A percentile compares a stretch with the other conserved stretches of the same genome.
phyloP scores from a whole-genome alignment of 2,113 vertebrate genomes.

The Aegypius monachus region DNA sequence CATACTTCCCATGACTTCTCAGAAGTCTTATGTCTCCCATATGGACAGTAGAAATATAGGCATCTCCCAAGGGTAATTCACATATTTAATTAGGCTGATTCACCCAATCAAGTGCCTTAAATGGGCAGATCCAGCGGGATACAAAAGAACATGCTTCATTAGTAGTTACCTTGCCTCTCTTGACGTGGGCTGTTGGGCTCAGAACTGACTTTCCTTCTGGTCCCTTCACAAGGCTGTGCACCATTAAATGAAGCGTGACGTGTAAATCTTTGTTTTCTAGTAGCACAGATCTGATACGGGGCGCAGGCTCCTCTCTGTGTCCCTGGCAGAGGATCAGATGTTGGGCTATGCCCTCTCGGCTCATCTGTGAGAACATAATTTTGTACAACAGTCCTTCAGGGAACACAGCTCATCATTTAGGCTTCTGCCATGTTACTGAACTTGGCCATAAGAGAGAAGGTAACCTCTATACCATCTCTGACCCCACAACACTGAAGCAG shows the following conservation, averaged over 20 bases:
- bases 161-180: slow-evolving; percentile 69
- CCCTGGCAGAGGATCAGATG: slow-evolving; percentile 54
- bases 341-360: slow-evolving; percentile 34
- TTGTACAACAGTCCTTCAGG: not conserved
- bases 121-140: not conserved
- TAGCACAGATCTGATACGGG: not conserved
- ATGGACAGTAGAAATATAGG: not conserved
- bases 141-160: not conserved
- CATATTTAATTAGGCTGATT: not conserved
- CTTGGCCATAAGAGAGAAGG: not conserved
- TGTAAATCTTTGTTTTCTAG: slow-evolving; percentile 68
- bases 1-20: too few species aligned
- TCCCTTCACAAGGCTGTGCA: slow-evolving; percentile 51
- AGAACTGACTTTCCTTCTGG: slow-evolving; percentile 76
- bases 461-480: not conserved
- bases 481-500: not conserved
- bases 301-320: slow-evolving; percentile 15
- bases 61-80: not conserved
- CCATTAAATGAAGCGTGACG: slow-evolving; percentile 77
- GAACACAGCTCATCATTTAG: not conserved
- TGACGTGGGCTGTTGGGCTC: slow-evolving; percentile 81
- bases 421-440: not conserved
- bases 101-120: not conserved
- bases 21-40: not conserved
- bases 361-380: slow-evolving; percentile 60